Percentiles rank a stretch among this genome's conserved stretches.
Conservation (phyloP, 2,113 vertebrate species). For the Donacobius atricapilla region DNA sequence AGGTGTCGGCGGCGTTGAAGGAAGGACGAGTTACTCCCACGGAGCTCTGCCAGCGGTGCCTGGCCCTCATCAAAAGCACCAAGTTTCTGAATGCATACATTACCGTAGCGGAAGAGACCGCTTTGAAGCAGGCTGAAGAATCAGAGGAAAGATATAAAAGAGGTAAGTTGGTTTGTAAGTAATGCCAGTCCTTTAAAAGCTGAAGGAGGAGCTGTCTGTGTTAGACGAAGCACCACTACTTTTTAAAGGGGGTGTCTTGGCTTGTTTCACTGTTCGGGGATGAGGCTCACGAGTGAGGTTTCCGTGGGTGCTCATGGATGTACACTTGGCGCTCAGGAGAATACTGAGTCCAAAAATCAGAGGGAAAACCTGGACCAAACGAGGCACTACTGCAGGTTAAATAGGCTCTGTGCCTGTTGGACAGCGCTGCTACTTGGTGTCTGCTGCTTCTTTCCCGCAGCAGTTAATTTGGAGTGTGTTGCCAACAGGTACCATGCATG, state of each 20-base stretch:
- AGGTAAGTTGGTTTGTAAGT: constrained; percentile 68
- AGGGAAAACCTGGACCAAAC: background rate
- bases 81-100: constrained; percentile 88
- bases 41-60: constrained; percentile 87
- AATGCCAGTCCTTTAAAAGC: background rate
- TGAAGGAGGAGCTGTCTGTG: background rate
- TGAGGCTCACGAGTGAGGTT: background rate
- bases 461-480: background rate
- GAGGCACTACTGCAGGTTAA: background rate
- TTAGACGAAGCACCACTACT: background rate
- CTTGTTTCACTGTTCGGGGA: accelerated
- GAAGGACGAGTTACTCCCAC: constrained; percentile 82
- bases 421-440: accelerated
- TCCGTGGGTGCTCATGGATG: accelerated
- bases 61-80: constrained; percentile 83
- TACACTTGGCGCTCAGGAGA: background rate
- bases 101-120: constrained; percentile 82
- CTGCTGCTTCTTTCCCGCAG: background rate
- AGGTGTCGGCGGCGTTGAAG: constrained; percentile 85
- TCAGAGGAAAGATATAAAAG: constrained; percentile 79
- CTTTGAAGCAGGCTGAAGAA: constrained; percentile 85
- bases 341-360: background rate
- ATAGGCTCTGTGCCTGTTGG: background rate
- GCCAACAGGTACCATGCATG: accelerated
- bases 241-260: accelerated